Base-by-base conservation (phyloP, 2,888 invertebrate species). In the Cataglyphis cursor region DNA sequence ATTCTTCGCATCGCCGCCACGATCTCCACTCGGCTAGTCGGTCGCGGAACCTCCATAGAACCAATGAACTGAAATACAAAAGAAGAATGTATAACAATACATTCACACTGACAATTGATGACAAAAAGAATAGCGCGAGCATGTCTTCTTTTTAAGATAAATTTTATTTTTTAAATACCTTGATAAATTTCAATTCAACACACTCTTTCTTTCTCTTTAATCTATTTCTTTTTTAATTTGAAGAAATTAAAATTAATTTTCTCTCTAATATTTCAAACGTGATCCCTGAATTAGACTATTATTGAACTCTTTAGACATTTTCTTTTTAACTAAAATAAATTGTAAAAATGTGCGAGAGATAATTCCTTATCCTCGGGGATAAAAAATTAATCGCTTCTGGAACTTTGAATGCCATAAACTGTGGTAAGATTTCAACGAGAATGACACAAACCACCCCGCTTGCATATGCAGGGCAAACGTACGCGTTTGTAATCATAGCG, bases 1-100 rank as follows among this genome's bases (percentile, higher is more conserved):
- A 99, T 99, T 93, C 99, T 96, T 87, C 99, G 97, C 99, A 99
- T 99, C 87, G 99, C 99, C 87, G 99, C 99, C 84, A 99, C 99
- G 95, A 99, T 99, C 96, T 99, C 99, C 90, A 99, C 98, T 92
- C 99, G 96, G 95, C 98, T 99, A 90, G 98, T 98, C 44, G 99
- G 99, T 90, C 99, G 96, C 24, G 99, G 98, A 92, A 99, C 99
- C 95, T 99, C 99, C 97, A 99, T 96, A 89, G 98, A 99, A 90
- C 99, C 99, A 95, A 99, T 99, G 95, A 99, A 99, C 99, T 99
- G 62, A 65, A 78, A 54, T 51, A n/a, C 35, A 76, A 66, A 85
- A 61, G 73, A 62, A 48, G 28, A 41, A 28, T 12, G 3, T 4
- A 21, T 38, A 70, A 21, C 31, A 10, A 18, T 59, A 31, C 24